Evolutionary conservation across 2,113 vertebrate genomes (phyloP).

Genomic region (Ardeotis arabs): DNA sequence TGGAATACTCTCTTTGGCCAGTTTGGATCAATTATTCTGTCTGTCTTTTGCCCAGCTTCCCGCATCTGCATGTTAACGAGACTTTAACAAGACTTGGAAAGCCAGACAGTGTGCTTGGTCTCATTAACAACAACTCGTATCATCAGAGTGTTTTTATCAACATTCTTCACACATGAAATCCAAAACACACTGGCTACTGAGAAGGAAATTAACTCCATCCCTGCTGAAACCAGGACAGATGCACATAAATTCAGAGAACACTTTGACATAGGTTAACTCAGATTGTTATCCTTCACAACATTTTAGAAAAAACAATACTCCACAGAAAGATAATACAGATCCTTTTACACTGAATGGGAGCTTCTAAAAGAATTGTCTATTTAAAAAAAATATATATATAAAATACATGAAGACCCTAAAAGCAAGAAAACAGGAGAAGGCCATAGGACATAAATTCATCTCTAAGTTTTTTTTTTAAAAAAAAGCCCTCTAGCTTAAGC

Average conservation of each 20-base stretch:
- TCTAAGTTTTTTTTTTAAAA: background rate
- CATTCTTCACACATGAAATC: no score
- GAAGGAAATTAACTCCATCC: no score
- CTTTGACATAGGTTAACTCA: background rate
- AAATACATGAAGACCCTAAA: background rate
- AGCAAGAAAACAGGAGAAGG: background rate
- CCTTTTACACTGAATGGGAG: background rate
- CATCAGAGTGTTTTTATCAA: no score
- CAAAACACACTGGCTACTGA: no score
- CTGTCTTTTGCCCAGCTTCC: no score
- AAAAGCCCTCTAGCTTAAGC: fast-evolving
- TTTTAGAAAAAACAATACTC: background rate
- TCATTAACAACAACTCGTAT: no score
- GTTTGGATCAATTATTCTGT: no score
- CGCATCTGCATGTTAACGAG: no score
- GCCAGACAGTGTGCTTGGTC: no score
- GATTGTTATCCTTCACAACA: background rate
- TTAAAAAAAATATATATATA: background rate
- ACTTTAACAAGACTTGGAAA: no score
- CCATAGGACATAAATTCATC: background rate
- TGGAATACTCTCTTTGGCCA: no score
- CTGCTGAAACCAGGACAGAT: no score
- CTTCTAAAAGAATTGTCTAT: background rate
- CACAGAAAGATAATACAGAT: background rate
- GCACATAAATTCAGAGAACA: background rate